A percentile compares a stretch with the other conserved stretches of the same genome.
Conservation (phyloP, 2,797 vertebrate genomes). For the Sebastes paucispinis region DNA sequence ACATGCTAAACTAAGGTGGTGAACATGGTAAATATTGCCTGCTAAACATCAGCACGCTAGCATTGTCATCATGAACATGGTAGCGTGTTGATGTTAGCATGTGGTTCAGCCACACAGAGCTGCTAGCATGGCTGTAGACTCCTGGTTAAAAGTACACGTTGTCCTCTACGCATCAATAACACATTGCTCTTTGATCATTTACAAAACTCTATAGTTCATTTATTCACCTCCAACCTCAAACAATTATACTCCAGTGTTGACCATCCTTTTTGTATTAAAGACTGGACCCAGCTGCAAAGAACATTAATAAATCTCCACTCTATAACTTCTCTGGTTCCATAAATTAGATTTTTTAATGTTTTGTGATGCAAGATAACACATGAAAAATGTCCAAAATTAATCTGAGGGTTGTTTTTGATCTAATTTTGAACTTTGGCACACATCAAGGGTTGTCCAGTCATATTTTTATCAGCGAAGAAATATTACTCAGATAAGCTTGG, state of each 20-base stretch:
- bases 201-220: too few relatives aligned
- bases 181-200: background rate
- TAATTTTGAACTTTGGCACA: background rate
- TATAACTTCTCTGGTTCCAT: background rate
- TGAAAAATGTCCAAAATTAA: background rate
- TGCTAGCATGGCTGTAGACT: background rate
- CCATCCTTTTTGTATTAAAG: background rate
- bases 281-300: background rate
- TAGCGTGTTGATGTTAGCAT: background rate
- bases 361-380: background rate
- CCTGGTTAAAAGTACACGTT: background rate
- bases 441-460: background rate
- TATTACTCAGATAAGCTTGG: background rate
- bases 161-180: background rate
- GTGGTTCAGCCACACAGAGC: background rate
- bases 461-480: constrained; percentile 7
- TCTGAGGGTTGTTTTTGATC: background rate
- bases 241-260: background rate
- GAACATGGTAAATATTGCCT: background rate
- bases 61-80: background rate
- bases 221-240: background rate
- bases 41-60: background rate
- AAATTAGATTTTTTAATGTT: background rate
- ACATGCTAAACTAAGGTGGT: too few relatives aligned
- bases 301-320: background rate